Evolutionary conservation across 53 echinoderm and acorn worm genomes (phyloP).

Genomic region (Luidia sarsii): DNA sequence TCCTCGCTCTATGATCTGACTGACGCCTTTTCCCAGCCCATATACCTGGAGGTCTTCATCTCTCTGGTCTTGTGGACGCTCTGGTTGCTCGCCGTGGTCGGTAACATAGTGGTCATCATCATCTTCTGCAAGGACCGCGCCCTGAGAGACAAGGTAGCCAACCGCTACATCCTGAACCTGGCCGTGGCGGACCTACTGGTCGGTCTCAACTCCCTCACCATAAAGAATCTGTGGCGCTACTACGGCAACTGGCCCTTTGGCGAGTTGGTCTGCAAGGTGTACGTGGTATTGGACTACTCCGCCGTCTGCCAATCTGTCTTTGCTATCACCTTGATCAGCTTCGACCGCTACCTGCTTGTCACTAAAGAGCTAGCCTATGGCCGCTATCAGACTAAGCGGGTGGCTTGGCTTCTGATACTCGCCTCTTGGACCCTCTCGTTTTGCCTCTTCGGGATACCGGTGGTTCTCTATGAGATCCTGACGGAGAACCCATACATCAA

Average conservation of each 20-base stretch:
- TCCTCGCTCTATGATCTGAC: neutral
- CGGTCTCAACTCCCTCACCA: constrained; percentile 10
- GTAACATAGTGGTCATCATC: constrained; percentile 18
- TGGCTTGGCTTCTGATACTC: neutral
- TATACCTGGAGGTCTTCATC: constrained; percentile 3
- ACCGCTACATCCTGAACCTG: constrained; percentile 29
- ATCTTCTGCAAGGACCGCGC: constrained; percentile 9
- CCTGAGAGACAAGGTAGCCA: constrained; percentile 14
- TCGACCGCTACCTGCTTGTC: constrained; percentile 28
- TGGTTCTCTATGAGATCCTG: constrained; percentile 12
- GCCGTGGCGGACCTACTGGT: constrained; percentile 27
- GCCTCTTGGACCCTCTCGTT: constrained; percentile 17
- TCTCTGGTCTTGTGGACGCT: constrained; percentile 11
- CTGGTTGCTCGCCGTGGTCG: neutral
- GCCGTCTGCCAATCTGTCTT: constrained; percentile 11
- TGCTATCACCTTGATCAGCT: constrained; percentile 26
- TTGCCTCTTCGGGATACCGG: constrained; percentile 5
- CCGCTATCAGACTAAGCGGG: constrained; percentile 2
- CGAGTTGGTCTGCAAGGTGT: constrained; percentile 22
- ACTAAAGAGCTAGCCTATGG: constrained; percentile 18
- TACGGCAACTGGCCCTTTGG: constrained; percentile 44
- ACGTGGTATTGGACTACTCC: constrained; percentile 13
- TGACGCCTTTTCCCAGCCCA: constrained; percentile 3
- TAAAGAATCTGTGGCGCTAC: constrained; percentile 30
- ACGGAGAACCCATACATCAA: neutral